Evolutionary conservation across 2,113 vertebrate genomes (phyloP).

Genomic region (Egretta garzetta): DNA sequence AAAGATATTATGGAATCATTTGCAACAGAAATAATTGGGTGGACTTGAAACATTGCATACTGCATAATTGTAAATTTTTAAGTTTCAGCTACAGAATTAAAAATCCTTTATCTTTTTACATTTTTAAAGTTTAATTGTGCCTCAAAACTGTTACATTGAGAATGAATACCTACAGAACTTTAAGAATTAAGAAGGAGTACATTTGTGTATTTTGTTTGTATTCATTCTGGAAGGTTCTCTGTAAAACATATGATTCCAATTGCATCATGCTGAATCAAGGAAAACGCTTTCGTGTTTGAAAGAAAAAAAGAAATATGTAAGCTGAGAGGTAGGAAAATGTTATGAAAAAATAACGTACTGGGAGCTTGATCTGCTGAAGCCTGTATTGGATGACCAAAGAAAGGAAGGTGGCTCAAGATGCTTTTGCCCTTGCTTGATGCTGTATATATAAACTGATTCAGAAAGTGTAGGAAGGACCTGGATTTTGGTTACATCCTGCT

Average conservation of each 20-base stretch:
- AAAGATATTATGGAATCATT: neutral
- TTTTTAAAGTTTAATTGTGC: neutral
- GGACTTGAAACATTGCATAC: neutral
- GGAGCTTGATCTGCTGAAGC: neutral
- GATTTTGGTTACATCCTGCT: neutral
- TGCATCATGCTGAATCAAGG: neutral
- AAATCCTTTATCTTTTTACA: neutral
- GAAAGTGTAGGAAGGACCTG: neutral
- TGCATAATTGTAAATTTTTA: neutral
- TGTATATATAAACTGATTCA: neutral
- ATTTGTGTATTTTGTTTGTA: neutral
- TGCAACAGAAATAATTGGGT: neutral
- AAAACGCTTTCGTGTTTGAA: neutral
- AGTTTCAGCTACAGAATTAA: neutral
- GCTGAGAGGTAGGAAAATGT: neutral
- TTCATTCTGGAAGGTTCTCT: neutral
- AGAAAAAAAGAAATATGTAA: neutral
- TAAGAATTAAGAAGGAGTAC: neutral
- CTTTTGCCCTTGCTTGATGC: neutral
- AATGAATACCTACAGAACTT: neutral
- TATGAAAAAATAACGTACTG: neutral
- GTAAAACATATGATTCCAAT: neutral
- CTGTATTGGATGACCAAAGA: neutral
- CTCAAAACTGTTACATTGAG: neutral
- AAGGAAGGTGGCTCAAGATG: neutral